Conservation (phyloP, 2,888 invertebrate genomes). For the Diadromus collaris region DNA sequence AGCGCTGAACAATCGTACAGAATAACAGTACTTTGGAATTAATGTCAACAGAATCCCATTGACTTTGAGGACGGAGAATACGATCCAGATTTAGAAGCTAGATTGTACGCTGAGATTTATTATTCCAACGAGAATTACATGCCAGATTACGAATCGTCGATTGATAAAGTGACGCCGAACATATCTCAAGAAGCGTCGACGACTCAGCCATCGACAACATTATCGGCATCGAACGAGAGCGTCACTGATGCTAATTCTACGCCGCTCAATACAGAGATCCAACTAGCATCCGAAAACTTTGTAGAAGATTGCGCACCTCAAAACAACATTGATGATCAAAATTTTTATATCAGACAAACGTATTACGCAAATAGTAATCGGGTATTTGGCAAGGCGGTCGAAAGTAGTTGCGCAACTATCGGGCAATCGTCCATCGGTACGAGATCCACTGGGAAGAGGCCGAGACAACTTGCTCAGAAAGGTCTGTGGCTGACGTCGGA, state of each 20-base stretch:
- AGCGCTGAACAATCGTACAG: neutral
- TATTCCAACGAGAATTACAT: constrained; percentile 66
- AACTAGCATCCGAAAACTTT: neutral
- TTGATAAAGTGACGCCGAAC: constrained; percentile 1
- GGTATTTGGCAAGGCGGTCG: neutral
- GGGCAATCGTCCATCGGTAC: neutral
- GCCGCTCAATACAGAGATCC: neutral
- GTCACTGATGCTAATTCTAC: neutral
- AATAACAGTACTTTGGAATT: constrained; percentile 5
- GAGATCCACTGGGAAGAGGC: neutral
- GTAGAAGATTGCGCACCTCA: neutral
- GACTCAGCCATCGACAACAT: neutral
- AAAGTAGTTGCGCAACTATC: neutral
- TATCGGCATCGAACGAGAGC: neutral
- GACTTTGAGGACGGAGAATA: constrained; percentile 32
- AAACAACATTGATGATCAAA: neutral
- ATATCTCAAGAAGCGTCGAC: neutral
- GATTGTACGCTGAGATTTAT: constrained; percentile 74
- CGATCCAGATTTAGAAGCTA: constrained; percentile 69
- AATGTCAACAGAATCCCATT: constrained; percentile 28
- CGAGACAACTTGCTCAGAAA: constrained; percentile 26
- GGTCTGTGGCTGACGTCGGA: constrained; percentile 35
- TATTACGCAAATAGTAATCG: constrained; percentile 6
- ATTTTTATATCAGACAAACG: neutral
- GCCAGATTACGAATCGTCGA: constrained; percentile 22